A percentile compares a stretch with the other conserved stretches of the same genome.
phyloP scores from a whole-genome alignment of 2,888 invertebrate species.

The Xestia ashworthii region DNA sequence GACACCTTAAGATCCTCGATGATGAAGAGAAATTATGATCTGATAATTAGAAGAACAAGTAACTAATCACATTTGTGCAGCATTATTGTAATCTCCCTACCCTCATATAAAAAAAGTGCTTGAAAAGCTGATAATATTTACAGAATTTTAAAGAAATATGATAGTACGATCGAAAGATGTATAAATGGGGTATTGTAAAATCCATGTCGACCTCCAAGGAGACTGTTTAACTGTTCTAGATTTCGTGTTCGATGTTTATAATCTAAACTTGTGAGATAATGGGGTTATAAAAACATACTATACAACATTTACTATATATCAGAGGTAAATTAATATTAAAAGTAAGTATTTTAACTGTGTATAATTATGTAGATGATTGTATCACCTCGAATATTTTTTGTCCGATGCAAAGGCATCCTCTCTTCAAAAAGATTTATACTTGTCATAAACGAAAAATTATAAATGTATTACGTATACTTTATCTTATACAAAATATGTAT shows the following conservation, averaged over 20 bases:
- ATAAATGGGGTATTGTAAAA: slow-evolving; percentile 5
- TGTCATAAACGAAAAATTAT: slow-evolving; percentile 10
- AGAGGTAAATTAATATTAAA: background rate
- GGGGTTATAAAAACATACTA: background rate
- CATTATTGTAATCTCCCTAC: slow-evolving; percentile 18
- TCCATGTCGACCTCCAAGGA: background rate
- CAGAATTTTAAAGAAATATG: background rate
- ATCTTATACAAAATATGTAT: background rate
- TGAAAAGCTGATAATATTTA: slow-evolving; percentile 6
- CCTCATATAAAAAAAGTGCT: slow-evolving; percentile 16
- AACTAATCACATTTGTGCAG: slow-evolving; percentile 28
- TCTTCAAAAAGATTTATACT: slow-evolving; percentile 6
- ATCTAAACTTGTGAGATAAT: background rate
- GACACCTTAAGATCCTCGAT: slow-evolving; percentile 83
- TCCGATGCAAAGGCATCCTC: background rate
- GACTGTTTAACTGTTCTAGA: background rate
- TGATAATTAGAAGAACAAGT: slow-evolving; percentile 18
- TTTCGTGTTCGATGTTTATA: slow-evolving; percentile 20
- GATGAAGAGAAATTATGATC: slow-evolving; percentile 82
- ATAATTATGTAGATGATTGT: slow-evolving; percentile 9
- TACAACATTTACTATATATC: background rate
- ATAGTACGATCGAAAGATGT: background rate
- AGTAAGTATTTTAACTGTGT: background rate
- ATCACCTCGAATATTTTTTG: background rate
- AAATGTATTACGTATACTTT: background rate